Evolutionary conservation across 2,113 vertebrate species (phyloP), one percentile per base, ranked within the genome.

Genomic region (Nyctibius bracteatus): DNA sequence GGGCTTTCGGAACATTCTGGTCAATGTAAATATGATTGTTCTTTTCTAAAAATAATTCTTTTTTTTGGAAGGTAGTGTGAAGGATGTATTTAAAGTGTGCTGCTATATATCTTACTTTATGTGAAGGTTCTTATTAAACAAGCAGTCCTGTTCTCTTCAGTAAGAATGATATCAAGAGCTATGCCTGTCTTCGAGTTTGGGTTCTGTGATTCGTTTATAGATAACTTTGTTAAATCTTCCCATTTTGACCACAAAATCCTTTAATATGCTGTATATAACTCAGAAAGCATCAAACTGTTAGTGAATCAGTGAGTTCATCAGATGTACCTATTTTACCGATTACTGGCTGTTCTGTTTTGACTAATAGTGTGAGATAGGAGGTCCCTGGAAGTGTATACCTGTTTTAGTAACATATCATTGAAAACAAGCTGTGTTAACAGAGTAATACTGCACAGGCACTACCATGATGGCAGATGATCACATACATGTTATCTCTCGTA

Each of bases 401-500:
- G 23, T 80, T 88, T 93, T 23, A 51, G 79, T 71, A 47, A 70
- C 9, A 9, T 43, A 43, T 73, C 52, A 51, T n/a, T 41, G 55
- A 37, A 71, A 88, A 58, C 63, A 71, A 78, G 55, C 27, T 55
- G 52, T 75, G 85, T 88, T 88, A 92, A 70, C 79, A 80, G 62
- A 30, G 25, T 90, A 81, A 86, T n/a, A 19, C 35, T 78, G 43
- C 74, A 43, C 88, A 86, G 94, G 33, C 72, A 2, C 83, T 90
- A 44, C 74, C 59, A 72, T 1, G 0, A 85, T 88, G 78, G 79
- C 86, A 84, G 72, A 78, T 67, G 90, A 96, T 88, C 93, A 92
- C 71, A 66, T 77, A 39, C 46, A 30, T 94, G 85, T 93, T 97
- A 94, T 96, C 91, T 95, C 72, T 88, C 43, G 86, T 94, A 95